Base-by-base conservation (phyloP, 2,113 vertebrate genomes). In the Montifringilla adamsi region DNA sequence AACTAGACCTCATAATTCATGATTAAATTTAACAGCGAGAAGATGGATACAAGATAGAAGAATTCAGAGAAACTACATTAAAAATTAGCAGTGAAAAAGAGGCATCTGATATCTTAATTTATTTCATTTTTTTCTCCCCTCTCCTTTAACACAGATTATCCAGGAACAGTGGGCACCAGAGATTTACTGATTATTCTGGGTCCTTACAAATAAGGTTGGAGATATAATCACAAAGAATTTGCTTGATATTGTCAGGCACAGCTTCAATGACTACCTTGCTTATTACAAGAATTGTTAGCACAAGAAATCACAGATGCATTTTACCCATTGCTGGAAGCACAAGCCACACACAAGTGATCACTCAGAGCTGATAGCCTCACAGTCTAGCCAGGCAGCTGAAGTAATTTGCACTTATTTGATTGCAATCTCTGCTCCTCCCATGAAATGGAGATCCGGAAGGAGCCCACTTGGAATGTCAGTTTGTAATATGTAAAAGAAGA, bases 361-460 rank as follows among this genome's bases (percentile, higher is more conserved):
- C 86, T 88, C 69, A 74, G 31, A 46, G 20, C 50, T 88, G 63
- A 88, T 83, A 93, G 62, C 28, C 43, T 85, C 55, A 37, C 31
- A 90, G 72, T 77, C 76, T 93, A 94, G 72, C 30, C 63, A 78
- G 72, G 60, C 27, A 73, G 19, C 31, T 52, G 39, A 74, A 87
- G 70, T 59, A 60, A 92, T 87, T 77, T 94, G 55, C 68, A 80
- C 15, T 80, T 90, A 77, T 3, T 88, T 92, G 79, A 90, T 92
- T 80, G 33, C n/a, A 75, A 52, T 94, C 82, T 94, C 82, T 88
- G 26, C 27, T 60, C 28, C 59, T 92, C 35, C 44, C 28, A 41
- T 31, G 44, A 91, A 91, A 84, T 0, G 47, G 46, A 80, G 59
- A 90, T n/a, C 78, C 70, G 76, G 47, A 91, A 87, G 70, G 23